phyloP scores from a whole-genome alignment of 2,797 vertebrate genomes.

The Smutsia gigantea region DNA sequence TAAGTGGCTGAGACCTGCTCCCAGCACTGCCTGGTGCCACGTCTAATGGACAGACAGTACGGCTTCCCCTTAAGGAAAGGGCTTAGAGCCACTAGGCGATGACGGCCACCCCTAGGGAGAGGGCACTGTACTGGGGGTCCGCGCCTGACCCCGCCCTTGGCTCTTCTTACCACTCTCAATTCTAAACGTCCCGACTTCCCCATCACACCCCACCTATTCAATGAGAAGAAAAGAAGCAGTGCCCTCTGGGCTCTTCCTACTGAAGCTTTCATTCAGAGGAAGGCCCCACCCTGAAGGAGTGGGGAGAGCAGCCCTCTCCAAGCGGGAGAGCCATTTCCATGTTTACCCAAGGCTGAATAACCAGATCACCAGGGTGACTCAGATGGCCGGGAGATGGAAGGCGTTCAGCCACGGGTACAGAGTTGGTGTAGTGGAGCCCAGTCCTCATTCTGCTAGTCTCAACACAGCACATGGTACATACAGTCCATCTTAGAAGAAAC shows the following conservation, averaged over 20 bases:
- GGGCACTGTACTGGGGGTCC: not conserved
- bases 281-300: not conserved
- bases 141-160: no score
- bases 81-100: not conserved
- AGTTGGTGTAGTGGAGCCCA: accelerated
- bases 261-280: not conserved
- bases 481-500: not conserved
- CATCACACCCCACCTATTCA: not conserved
- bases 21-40: not conserved
- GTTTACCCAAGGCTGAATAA: not conserved
- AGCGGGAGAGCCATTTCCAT: not conserved
- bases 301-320: not conserved
- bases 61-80: not conserved
- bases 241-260: not conserved
- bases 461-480: accelerated
- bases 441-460: not conserved
- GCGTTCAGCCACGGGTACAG: not conserved
- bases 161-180: not conserved
- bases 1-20: not conserved
- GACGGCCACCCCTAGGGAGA: not conserved
- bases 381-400: not conserved
- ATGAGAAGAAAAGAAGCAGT: not conserved
- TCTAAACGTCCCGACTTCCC: not conserved
- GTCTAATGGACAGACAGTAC: not conserved
- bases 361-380: not conserved